phyloP scores from a whole-genome alignment of 2,888 invertebrate species.

The Sabatieria punctata region DNA sequence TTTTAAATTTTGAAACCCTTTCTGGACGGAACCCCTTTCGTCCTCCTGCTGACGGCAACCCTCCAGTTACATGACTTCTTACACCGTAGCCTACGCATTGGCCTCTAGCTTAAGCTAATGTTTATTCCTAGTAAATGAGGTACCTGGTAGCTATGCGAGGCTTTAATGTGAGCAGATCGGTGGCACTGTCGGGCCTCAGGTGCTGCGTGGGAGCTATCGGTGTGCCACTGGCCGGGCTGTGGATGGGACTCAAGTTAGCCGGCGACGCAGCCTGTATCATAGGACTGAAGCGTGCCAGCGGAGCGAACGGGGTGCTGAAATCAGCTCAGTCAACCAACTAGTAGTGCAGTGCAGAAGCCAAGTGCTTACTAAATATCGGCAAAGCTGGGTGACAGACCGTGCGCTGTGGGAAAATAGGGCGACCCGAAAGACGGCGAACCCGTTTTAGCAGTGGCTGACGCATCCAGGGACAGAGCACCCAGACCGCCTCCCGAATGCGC shows the following conservation, averaged over 20 bases:
- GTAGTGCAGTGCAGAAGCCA: background rate
- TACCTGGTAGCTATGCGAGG: too few relatives aligned
- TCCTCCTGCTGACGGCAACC: too few relatives aligned
- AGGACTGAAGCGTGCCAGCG: conserved; percentile 2
- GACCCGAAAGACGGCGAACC: background rate
- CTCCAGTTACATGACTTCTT: too few relatives aligned
- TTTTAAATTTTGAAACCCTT: too few relatives aligned
- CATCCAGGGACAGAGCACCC: background rate
- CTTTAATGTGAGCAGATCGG: too few relatives aligned
- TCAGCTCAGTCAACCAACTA: background rate
- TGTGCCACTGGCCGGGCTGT: conserved; percentile 1
- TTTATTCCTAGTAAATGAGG: too few relatives aligned
- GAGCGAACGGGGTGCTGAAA: background rate
- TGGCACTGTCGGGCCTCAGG: too few relatives aligned
- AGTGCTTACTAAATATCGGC: background rate
- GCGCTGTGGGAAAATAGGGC: conserved; percentile 2
- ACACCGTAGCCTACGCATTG: too few relatives aligned
- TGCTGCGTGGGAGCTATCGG: conserved; percentile 5
- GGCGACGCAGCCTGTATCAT: background rate
- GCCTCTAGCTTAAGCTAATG: too few relatives aligned
- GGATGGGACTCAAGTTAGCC: conserved; percentile 1
- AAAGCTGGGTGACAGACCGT: conserved; percentile 5
- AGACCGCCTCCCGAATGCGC: background rate
- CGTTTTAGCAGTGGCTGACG: background rate
- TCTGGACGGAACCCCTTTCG: too few relatives aligned